These are phyloP conservation scores for Gasterosteus nipponicus DNA, from an alignment of 2,113 vertebrate species.

Conservation along the genomic window DNA sequence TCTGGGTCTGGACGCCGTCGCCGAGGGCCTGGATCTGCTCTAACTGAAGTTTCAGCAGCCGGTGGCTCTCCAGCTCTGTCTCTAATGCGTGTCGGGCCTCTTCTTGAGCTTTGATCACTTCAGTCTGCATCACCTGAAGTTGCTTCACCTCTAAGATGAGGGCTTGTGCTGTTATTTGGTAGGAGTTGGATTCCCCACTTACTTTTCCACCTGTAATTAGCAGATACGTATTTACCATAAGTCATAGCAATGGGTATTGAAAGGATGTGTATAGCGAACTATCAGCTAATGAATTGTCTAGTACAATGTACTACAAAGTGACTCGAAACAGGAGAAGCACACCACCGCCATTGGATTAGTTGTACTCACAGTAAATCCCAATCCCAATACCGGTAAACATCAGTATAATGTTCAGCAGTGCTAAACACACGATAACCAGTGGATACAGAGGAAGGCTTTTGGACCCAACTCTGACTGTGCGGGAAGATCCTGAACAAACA, in stretches of 20 bases:
- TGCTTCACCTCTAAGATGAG: constrained; percentile 20
- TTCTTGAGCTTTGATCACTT: background rate
- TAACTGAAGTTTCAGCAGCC: constrained; percentile 2
- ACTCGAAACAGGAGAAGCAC: background rate
- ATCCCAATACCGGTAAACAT: constrained; percentile 34
- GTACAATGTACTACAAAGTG: background rate
- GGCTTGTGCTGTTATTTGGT: background rate
- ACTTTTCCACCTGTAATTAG: constrained; percentile 21
- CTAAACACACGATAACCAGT: constrained; percentile 20
- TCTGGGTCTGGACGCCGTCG: background rate
- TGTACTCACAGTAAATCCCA: constrained; percentile 53
- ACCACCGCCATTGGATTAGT: background rate
- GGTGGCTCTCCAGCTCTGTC: background rate
- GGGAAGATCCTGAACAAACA: constrained; percentile 45
- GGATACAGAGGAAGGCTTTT: constrained; percentile 37
- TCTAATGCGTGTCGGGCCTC: background rate
- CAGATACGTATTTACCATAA: background rate
- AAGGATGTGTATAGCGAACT: background rate
- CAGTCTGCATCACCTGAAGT: background rate
- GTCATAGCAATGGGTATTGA: background rate
- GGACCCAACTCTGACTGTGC: constrained; percentile 39
- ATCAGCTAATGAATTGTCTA: constrained; percentile 1
- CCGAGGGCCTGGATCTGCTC: background rate
- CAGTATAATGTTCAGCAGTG: constrained; percentile 43
- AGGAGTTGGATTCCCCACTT: background rate